Evolutionary conservation across 2,797 vertebrate genomes (phyloP), one percentile per base, ranked within the genome.

Genomic region (Propithecus perrieri): DNA sequence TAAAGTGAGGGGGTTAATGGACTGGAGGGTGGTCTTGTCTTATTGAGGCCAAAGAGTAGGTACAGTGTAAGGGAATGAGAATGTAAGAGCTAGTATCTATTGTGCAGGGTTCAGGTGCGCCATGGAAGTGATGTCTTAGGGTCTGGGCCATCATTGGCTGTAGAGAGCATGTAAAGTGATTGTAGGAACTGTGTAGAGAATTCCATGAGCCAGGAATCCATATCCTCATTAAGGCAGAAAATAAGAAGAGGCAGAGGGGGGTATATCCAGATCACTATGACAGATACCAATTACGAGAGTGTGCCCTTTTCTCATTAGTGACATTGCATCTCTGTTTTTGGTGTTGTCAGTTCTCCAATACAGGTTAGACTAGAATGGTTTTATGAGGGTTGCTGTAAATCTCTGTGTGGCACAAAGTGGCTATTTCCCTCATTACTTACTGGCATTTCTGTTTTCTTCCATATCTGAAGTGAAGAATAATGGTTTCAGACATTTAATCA

Each of bases 391-490:
- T 85, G 55, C 18, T 50, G 13, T 55, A 80, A 71, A 94, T 55
- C 14, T 87, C 46, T 88, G 48, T 48, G 35, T 35, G 26, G 46
- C 12, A 22, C 33, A 84, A 67, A 79, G 13, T 55, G 30, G 65
- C 11, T 6, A 53, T 86, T 83, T 79, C 41, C 26, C 55, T 83
- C 50, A 33, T 69, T 63, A 35, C 11, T 80, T 75, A 35, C 33
- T 22, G 30, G 48, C 5, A 75, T 90, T 61, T 83, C 95, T 91
- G 11, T 17, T 93, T 88, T 81, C 48, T 85, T 89, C 43, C 50
- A 92, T 91, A 81, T 69, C 48, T 84, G 35, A 92, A 90, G 35
- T 76, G 59, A 94, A 94, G n/a, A 85, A 65, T 41, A 85, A 83
- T n/a, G 63, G 48, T 50, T 71, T 53, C 74, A 86, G 71, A 90